Percentiles rank a stretch among this genome's conserved stretches.
These are phyloP conservation scores for Serrognathus titanus DNA, from an alignment of 2,888 invertebrate species.

Conservation along the genomic window DNA sequence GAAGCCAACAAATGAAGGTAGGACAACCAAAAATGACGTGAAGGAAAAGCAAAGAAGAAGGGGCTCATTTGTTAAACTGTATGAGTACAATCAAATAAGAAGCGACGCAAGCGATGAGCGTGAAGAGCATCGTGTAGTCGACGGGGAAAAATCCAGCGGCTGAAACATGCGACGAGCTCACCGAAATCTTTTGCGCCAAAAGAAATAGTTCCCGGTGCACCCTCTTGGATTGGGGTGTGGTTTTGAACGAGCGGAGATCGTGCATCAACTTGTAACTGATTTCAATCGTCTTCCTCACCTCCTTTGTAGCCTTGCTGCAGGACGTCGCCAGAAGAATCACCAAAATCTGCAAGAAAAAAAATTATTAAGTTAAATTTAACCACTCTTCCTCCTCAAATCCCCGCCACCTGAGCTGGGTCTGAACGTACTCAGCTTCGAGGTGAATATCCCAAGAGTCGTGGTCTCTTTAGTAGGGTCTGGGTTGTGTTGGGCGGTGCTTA, in stretches of 20 bases:
- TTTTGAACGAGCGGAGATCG: not conserved
- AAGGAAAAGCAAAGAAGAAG: too few species aligned
- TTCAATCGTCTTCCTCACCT: not conserved
- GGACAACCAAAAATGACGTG: too few species aligned
- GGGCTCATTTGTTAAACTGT: not conserved
- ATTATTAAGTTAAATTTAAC: not conserved
- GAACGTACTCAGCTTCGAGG: not conserved
- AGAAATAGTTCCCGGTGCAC: not conserved
- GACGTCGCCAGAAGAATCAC: not conserved
- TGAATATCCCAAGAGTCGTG: not conserved
- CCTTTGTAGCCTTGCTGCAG: not conserved
- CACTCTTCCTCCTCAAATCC: not conserved
- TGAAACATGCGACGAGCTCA: not conserved
- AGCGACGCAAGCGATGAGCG: not conserved
- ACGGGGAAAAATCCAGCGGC: slow-evolving; percentile 4
- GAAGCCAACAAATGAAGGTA: too few species aligned
- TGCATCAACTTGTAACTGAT: not conserved
- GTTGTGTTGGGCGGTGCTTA: too few species aligned
- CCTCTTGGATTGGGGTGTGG: not conserved
- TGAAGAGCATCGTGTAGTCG: slow-evolving; percentile 5
- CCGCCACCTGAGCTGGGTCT: not conserved
- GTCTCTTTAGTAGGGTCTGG: not conserved
- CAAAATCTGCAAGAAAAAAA: not conserved
- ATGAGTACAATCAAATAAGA: slow-evolving; percentile 2
- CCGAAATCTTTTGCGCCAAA: not conserved